These are phyloP conservation scores for Drosophila mayaguana DNA, from an alignment of 2,888 invertebrate species.

Conservation along the genomic window DNA sequence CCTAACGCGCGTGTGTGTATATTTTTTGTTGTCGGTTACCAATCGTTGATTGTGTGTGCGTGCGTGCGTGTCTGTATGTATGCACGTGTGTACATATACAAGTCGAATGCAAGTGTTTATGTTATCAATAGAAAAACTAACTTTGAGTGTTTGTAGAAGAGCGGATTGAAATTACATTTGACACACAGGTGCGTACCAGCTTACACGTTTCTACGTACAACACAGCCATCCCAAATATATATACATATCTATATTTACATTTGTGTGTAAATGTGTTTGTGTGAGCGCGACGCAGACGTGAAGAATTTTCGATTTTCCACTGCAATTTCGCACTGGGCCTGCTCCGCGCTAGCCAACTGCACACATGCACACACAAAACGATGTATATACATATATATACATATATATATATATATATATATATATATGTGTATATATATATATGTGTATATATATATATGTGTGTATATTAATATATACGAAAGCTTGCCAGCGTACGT, in stretches of 20 bases:
- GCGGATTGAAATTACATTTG: slow-evolving; percentile 78
- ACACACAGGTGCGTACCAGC: slow-evolving; percentile 94
- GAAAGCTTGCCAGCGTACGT: slow-evolving; percentile 7
- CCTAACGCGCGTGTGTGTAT: slow-evolving; percentile 70
- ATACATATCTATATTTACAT: slow-evolving; percentile 13
- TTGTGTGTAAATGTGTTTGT: slow-evolving; percentile 23
- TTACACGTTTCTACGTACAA: not conserved
- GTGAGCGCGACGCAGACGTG: slow-evolving; percentile 91
- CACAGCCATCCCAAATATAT: not conserved
- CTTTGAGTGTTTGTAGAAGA: slow-evolving; percentile 27
- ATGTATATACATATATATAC: not conserved
- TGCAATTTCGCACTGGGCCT: slow-evolving; percentile 93
- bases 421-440: slow-evolving; percentile 9
- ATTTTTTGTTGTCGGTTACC: slow-evolving; percentile 60
- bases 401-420: slow-evolving; percentile 6
- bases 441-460: slow-evolving; percentile 16
- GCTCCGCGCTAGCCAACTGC: slow-evolving; percentile 86
- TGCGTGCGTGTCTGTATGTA: slow-evolving; percentile 2
- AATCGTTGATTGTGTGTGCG: slow-evolving; percentile 30
- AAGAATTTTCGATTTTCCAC: slow-evolving; percentile 86
- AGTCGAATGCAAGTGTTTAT: slow-evolving; percentile 27
- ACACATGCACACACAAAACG: slow-evolving; percentile 10
- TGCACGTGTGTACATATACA: slow-evolving; percentile 26
- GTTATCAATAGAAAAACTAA: slow-evolving; percentile 54
- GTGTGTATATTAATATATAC: slow-evolving; percentile 9